phyloP scores from a whole-genome alignment of 2,797 vertebrate species.

The Neosilurus hyrtlii region DNA sequence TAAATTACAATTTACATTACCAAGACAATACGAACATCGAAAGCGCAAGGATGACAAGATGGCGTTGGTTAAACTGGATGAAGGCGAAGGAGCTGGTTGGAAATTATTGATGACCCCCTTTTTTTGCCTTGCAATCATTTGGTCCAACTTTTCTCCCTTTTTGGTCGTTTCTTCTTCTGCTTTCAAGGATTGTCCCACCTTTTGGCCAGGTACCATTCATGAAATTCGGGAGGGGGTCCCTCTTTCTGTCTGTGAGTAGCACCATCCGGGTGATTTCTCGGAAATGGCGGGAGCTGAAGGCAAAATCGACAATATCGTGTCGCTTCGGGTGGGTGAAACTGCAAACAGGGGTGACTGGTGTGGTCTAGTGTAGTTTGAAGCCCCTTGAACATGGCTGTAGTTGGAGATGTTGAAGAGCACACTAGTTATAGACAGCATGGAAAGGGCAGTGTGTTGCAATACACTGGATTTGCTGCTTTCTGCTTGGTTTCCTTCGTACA shows the following conservation, averaged over 20 bases:
- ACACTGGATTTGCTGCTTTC: slow-evolving; percentile 23
- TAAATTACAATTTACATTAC: slow-evolving; percentile 62
- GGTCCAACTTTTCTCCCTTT: slow-evolving; percentile 67
- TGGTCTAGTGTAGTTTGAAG: slow-evolving; percentile 25
- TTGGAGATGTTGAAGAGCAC: slow-evolving; percentile 55
- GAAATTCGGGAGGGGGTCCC: slow-evolving; percentile 56
- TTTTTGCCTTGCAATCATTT: slow-evolving; percentile 52
- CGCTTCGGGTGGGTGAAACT: slow-evolving; percentile 51
- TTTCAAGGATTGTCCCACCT: slow-evolving; percentile 71
- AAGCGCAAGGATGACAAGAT: slow-evolving; percentile 34
- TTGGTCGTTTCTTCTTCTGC: slow-evolving; percentile 56
- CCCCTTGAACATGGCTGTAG: slow-evolving; percentile 54
- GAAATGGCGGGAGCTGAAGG: slow-evolving; percentile 74
- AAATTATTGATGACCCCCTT: slow-evolving; percentile 32
- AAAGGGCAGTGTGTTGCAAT: slow-evolving; percentile 34
- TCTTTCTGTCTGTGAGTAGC: slow-evolving; percentile 66
- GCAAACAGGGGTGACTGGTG: slow-evolving; percentile 43
- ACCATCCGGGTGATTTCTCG: slow-evolving; percentile 72
- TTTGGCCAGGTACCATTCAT: slow-evolving; percentile 75
- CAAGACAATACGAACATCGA: slow-evolving; percentile 45
- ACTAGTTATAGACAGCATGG: slow-evolving; percentile 37
- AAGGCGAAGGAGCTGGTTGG: slow-evolving; percentile 31
- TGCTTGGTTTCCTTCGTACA: slow-evolving; percentile 15
- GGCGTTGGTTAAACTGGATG: slow-evolving; percentile 44
- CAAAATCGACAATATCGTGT: slow-evolving; percentile 60